phyloP scores from a whole-genome alignment of 2,797 vertebrate species.

The Champsocephalus gunnari region DNA sequence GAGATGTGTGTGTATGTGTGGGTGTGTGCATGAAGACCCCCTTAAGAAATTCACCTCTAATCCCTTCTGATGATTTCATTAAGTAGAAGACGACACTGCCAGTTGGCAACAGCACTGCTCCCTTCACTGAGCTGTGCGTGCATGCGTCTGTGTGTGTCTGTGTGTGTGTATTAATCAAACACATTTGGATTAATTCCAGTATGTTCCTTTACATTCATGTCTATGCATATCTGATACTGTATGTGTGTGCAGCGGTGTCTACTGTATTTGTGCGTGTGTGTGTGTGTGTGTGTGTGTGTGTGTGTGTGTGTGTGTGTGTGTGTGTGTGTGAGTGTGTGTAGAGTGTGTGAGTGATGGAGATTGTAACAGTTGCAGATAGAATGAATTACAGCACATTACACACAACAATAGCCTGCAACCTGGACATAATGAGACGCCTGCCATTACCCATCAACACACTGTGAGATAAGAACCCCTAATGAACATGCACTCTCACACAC shows the following conservation, averaged over 20 bases:
- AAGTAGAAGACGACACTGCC: slow-evolving; percentile 87
- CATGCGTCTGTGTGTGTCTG: slow-evolving; percentile 41
- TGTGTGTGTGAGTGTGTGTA: slow-evolving; percentile 44
- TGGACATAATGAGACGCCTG: slow-evolving; percentile 83
- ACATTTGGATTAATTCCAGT: slow-evolving; percentile 59
- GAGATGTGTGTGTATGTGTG: slow-evolving; percentile 34
- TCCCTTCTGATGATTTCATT: slow-evolving; percentile 95
- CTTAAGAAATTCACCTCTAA: slow-evolving; percentile 89
- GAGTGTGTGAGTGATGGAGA: slow-evolving; percentile 58
- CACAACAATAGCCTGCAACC: slow-evolving; percentile 85
- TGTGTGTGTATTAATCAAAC: slow-evolving; percentile 52
- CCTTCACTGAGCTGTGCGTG: slow-evolving; percentile 63
- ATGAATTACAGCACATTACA: slow-evolving; percentile 84
- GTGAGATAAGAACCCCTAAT: slow-evolving; percentile 71
- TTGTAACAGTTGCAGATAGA: slow-evolving; percentile 83
- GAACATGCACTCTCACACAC: slow-evolving; percentile 46
- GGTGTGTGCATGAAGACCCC: slow-evolving; percentile 71
- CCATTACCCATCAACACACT: slow-evolving; percentile 81
- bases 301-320: slow-evolving; percentile 1
- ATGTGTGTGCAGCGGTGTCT: slow-evolving; percentile 7
- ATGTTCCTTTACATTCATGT: slow-evolving; percentile 50
- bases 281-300: too few relatives aligned
- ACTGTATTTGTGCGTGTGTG: too few relatives aligned
- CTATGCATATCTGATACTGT: slow-evolving; percentile 26
- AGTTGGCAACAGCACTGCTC: slow-evolving; percentile 84